phyloP scores from a whole-genome alignment of 2,888 invertebrate genomes.

The Periphyllus acericola region DNA sequence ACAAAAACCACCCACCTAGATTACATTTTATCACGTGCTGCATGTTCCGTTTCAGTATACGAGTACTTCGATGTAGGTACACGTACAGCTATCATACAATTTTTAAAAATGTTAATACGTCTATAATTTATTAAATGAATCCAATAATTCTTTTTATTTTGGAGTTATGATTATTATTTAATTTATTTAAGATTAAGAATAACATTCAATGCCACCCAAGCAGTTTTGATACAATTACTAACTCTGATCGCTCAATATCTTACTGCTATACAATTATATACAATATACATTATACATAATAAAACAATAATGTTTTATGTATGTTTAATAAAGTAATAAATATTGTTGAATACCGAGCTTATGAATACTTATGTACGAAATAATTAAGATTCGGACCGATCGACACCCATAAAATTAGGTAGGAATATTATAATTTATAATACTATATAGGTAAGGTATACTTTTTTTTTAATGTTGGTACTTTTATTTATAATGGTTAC shows the following conservation, averaged over 20 bases:
- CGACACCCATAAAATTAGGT: not conserved
- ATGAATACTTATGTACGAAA: not conserved
- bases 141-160: not conserved
- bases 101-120: not conserved
- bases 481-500: no score
- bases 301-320: no score
- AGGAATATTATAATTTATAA: no score
- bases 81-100: not conserved
- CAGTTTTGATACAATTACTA: constrained; percentile 6
- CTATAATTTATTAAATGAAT: not conserved
- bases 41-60: not conserved
- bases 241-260: not conserved
- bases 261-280: no score
- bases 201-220: constrained; percentile 24
- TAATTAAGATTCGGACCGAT: not conserved
- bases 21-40: constrained; percentile 9
- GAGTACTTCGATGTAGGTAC: not conserved
- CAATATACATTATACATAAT: no score
- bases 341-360: not conserved
- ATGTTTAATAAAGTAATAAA: not conserved
- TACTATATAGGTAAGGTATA: no score
- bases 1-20: constrained; percentile 20
- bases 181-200: not conserved
- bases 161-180: not conserved
- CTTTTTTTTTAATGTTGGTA: no score